These are phyloP conservation scores for Gymnorhina tibicen DNA, from an alignment of 2,113 vertebrate species.

Conservation along the genomic window DNA sequence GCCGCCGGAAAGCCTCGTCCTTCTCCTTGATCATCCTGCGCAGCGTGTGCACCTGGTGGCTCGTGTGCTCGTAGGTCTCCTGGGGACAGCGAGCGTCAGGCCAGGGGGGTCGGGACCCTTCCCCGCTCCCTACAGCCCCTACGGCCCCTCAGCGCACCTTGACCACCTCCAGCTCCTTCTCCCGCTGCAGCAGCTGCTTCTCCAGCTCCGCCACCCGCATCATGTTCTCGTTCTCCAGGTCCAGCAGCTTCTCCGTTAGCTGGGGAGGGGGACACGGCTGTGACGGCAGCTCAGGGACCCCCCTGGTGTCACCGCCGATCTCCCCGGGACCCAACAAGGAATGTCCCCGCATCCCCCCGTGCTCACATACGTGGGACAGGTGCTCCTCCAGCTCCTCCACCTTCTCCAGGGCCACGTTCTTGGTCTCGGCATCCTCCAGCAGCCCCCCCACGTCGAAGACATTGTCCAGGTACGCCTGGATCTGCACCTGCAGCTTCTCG, in stretches of 20 bases:
- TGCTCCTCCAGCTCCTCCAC: constrained; percentile 97
- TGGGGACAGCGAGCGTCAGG: background rate
- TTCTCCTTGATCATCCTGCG: constrained; percentile 92
- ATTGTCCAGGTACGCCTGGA: constrained; percentile 97
- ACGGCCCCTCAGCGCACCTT: constrained; percentile 68
- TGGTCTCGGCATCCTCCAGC: constrained; percentile 94
- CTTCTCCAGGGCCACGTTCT: constrained; percentile 96
- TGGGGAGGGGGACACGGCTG: background rate
- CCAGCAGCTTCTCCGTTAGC: constrained; percentile 94
- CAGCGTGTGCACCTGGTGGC: constrained; percentile 89
- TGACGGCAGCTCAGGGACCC: background rate
- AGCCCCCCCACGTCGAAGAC: constrained; percentile 97
- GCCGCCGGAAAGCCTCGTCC: constrained; percentile 88
- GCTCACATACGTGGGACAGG: constrained; percentile 86
- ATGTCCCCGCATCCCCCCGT: rapidly evolving
- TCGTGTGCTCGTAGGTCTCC: constrained; percentile 93
- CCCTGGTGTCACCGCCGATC: rapidly evolving
- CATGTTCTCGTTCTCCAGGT: constrained; percentile 96
- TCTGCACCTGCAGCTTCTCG: constrained; percentile 96
- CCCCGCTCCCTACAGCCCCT: rapidly evolving
- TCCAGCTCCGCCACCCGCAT: constrained; percentile 96
- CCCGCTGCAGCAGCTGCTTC: constrained; percentile 88
- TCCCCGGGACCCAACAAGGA: background rate
- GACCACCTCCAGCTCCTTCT: constrained; percentile 86
- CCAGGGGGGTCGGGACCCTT: background rate